Evolutionary conservation across 2,113 vertebrate species (phyloP), one percentile per base, ranked within the genome.

Genomic region (Carassius gibelio): DNA sequence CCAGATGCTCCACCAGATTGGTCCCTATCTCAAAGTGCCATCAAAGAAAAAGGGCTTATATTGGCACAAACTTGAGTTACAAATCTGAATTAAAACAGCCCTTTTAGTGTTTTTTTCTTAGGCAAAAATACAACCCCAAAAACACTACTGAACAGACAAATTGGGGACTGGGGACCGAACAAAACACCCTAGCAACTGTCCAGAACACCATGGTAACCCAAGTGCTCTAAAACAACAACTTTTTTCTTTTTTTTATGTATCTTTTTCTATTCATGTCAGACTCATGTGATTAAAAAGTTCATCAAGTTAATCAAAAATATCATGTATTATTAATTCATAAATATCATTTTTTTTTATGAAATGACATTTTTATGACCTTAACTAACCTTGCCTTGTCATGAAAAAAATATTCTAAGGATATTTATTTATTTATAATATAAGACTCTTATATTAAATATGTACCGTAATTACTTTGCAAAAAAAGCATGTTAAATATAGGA

Each of bases 1-100:
- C 30, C 77, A 79, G 75, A 77, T 15, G 0, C 5, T 15, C 50
- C 19, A 9, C 72, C 26, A 4, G 66, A 69, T 52, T 57, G 13
- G 21, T 34, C 36, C n/a, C n/a, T 85, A 71, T 72, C 50, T 80
- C 5, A 48, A 78, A 34, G 77, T 80, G 88, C 59, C 90, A 88
- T 92, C 89, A 84, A 84, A 87, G 23, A 69, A 55, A 85, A 75
- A 89, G 87, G 86, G 10, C 23, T 76, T 34, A 42, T 55, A 34
- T 55, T 76, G 48, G 26, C 23, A 55, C 48, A 34, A 55, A 7
- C 15, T 19, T 55, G 38, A 48, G 71, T 74, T 45, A 45, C 17
- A 57, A 17, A 36, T 50, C 15, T 7, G 26, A 57, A 77, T 36
- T 59, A 57, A 55, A 10, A 19, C 13, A 26, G 36, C 0, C 36